Percentiles rank a stretch among this genome's conserved stretches.
Conservation (phyloP, 2,797 vertebrate genomes). For the Chelon auratus region DNA sequence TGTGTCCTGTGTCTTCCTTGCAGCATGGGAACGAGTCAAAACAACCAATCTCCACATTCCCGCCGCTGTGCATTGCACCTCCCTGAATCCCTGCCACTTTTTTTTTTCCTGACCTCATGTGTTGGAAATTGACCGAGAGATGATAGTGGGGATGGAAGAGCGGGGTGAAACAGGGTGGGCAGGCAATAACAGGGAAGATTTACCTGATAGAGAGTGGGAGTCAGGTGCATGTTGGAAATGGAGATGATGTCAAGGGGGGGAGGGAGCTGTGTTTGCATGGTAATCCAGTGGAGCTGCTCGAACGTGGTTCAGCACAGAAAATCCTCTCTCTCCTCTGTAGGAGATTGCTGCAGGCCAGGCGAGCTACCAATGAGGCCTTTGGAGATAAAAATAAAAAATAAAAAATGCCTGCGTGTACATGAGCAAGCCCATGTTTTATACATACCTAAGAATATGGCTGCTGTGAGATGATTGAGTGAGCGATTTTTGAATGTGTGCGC, state of each 20-base stretch:
- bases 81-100: slow-evolving; percentile 19
- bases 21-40: background rate
- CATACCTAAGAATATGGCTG: slow-evolving; percentile 13
- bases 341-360: slow-evolving; percentile 41
- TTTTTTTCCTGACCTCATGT: slow-evolving; percentile 11
- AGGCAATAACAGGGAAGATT: slow-evolving; percentile 34
- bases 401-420: slow-evolving; percentile 3
- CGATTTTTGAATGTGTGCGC: background rate
- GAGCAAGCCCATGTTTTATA: slow-evolving; percentile 28
- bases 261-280: slow-evolving; percentile 33
- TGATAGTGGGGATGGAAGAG: slow-evolving; percentile 3
- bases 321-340: slow-evolving; percentile 33
- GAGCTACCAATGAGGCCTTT: slow-evolving; percentile 19
- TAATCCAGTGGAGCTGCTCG: slow-evolving; percentile 50
- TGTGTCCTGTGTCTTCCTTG: slow-evolving; percentile 2
- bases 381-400: slow-evolving; percentile 34
- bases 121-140: slow-evolving; percentile 28
- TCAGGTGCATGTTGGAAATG: slow-evolving; percentile 37
- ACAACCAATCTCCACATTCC: slow-evolving; percentile 2
- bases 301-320: slow-evolving; percentile 42
- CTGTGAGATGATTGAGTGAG: background rate
- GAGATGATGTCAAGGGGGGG: slow-evolving; percentile 19
- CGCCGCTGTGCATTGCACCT: background rate
- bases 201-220: slow-evolving; percentile 23
- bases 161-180: background rate